Evolutionary conservation across 2,113 vertebrate species (phyloP), one percentile per base, ranked within the genome.

Genomic region (Eubucco bourcierii): DNA sequence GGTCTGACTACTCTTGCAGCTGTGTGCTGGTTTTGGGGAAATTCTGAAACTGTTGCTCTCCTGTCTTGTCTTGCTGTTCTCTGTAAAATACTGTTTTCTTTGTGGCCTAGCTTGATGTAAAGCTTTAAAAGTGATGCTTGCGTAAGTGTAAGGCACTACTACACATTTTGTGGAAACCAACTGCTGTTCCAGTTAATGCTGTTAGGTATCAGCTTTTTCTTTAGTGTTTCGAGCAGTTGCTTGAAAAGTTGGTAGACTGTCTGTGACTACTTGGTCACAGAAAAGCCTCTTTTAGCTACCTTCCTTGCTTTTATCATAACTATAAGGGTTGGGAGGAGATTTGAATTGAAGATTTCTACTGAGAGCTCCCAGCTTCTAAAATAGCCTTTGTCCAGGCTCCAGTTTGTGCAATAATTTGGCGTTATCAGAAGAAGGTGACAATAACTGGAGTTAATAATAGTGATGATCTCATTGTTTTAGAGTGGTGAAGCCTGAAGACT

Each of bases 151-250:
- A 79, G 24, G 44, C 63, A 21, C 10, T 59, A 6, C 10, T 20
- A 7, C 5, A 34, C n/a, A 11, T 70, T 12, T 4, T 2, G 16
- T 7, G 7, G 56, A 41, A 67, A 7, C 12, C 44, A 60, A 33
- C 15, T 82, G 75, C 79, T 76, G n/a, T 65, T 91, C 21, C 19
- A 58, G 78, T 29, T 14, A 64, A 2, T 0, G 1, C 53, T 67
- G 18, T 27, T 60, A 15, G 4, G 9, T 78, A n/a, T 20, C 0
- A 0, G 9, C 7, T 75, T 84, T 84, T 0, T 0, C 64, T 76
- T 33, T 25, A 21, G 23, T 44, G 19, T 70, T 72, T 73, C 12
- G 33, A 78, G 37, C 17, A 46, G 19, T 23, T 79, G 17, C 20
- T 46, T 83, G 24, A 61, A 37, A 55, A 78, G 10, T 52, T 84